phyloP scores from a whole-genome alignment of 2,888 invertebrate species.

The Volucella zonaria region DNA sequence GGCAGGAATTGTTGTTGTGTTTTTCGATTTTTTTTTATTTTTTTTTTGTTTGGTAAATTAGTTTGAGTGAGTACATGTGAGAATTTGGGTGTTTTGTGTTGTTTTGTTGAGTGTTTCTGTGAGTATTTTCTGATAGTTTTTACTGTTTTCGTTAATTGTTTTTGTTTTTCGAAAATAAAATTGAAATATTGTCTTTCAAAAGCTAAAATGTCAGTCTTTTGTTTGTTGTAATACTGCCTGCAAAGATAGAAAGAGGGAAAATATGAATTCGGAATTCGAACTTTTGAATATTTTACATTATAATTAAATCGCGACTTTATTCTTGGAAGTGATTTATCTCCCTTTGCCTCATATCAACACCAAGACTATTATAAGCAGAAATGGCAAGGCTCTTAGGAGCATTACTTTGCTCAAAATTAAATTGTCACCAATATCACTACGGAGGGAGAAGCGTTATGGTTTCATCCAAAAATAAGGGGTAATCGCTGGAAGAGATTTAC shows the following conservation, averaged over 20 bases:
- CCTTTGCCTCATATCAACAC: too few relatives aligned
- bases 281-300: too few relatives aligned
- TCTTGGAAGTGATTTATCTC: too few relatives aligned
- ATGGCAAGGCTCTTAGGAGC: too few relatives aligned
- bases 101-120: conserved; percentile 38
- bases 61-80: conserved; percentile 30
- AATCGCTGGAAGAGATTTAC: too few relatives aligned
- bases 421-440: too few relatives aligned
- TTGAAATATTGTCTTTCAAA: conserved; percentile 83
- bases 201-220: conserved; percentile 83
- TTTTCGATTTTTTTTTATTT: conserved; percentile 6
- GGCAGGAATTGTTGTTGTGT: conserved; percentile 64
- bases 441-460: too few relatives aligned
- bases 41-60: conserved; percentile 11
- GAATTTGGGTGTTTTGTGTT: background rate
- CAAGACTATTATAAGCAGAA: too few relatives aligned
- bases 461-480: too few relatives aligned
- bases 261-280: background rate
- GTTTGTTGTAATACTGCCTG: conserved; percentile 77
- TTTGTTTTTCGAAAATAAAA: conserved; percentile 75
- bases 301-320: too few relatives aligned
- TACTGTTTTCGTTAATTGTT: conserved; percentile 61
- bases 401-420: too few relatives aligned
- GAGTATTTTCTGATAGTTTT: conserved; percentile 53
- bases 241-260: conserved; percentile 57